A percentile compares a stretch with the other conserved stretches of the same genome.
phyloP scores from a whole-genome alignment of 2,797 vertebrate species.

The Sciaenops ocellatus region DNA sequence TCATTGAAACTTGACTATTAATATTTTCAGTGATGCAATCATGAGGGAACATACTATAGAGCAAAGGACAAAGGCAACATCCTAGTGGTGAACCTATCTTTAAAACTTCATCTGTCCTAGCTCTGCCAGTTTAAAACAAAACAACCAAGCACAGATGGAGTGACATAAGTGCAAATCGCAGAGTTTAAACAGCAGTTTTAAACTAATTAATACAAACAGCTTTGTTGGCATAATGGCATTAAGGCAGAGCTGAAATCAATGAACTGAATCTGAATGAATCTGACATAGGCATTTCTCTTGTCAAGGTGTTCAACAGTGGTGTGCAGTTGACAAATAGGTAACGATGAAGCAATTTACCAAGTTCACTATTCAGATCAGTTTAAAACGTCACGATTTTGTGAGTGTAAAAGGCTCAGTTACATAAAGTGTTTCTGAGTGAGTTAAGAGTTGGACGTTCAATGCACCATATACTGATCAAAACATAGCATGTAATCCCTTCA shows the following conservation, averaged over 20 bases:
- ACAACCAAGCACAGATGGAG: slow-evolving; percentile 4
- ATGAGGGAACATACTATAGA: not conserved
- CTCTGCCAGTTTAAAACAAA: not conserved
- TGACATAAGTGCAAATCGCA: not conserved
- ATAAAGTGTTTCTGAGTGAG: too few relatives aligned
- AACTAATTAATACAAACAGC: not conserved
- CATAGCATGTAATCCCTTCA: too few relatives aligned
- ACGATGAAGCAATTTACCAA: too few relatives aligned
- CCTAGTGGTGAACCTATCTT: not conserved
- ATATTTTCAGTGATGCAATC: not conserved
- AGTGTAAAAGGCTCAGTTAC: too few relatives aligned
- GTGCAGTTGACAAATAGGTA: not conserved
- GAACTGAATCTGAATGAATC: not conserved
- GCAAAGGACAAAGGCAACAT: not conserved
- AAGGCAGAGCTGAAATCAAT: slow-evolving; percentile 16
- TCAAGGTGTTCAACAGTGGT: not conserved
- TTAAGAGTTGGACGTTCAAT: too few relatives aligned
- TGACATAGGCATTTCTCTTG: not conserved
- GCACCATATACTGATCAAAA: too few relatives aligned
- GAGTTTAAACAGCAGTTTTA: slow-evolving; percentile 11
- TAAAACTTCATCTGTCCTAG: not conserved
- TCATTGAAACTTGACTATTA: not conserved
- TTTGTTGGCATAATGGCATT: slow-evolving; percentile 9
- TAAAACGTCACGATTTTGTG: too few relatives aligned
- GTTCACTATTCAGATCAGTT: too few relatives aligned